phyloP scores from a whole-genome alignment of 2,888 invertebrate genomes.

The Acrocera orbiculus region DNA sequence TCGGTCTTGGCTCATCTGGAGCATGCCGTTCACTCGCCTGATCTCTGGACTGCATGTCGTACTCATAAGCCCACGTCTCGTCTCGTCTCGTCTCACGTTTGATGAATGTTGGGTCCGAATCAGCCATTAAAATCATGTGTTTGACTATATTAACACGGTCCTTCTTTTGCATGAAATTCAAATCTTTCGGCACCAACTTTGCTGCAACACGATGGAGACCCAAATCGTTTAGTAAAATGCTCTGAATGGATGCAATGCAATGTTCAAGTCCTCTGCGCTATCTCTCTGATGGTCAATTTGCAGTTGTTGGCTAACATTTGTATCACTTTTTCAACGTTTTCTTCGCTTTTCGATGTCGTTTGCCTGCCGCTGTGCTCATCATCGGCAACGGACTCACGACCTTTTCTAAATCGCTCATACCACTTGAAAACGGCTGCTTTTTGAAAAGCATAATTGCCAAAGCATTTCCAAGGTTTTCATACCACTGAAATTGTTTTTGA shows the following conservation, averaged over 20 bases:
- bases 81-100: slow-evolving; percentile 14
- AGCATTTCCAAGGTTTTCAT: too few species aligned
- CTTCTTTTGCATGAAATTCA: slow-evolving; percentile 1
- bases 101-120: slow-evolving; percentile 11
- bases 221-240: slow-evolving; percentile 3
- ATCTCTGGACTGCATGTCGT: not conserved
- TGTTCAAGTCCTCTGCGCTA: slow-evolving; percentile 11
- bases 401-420: slow-evolving; percentile 7
- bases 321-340: slow-evolving; percentile 15
- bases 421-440: too few species aligned
- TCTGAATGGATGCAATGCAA: slow-evolving; percentile 5
- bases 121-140: slow-evolving; percentile 2
- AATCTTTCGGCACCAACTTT: not conserved
- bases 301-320: slow-evolving; percentile 12
- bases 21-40: not conserved
- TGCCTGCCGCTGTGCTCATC: slow-evolving; percentile 9
- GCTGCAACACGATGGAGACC: too few species aligned
- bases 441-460: too few species aligned
- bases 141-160: slow-evolving; percentile 1
- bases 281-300: slow-evolving; percentile 13
- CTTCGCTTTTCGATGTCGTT: slow-evolving; percentile 13
- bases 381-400: slow-evolving; percentile 9
- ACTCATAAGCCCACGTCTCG: slow-evolving; percentile 11
- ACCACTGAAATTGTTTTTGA: too few species aligned
- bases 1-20: slow-evolving; percentile 9